phyloP scores from a whole-genome alignment of 2,888 invertebrate species.

The Gymnocheta viridis region DNA sequence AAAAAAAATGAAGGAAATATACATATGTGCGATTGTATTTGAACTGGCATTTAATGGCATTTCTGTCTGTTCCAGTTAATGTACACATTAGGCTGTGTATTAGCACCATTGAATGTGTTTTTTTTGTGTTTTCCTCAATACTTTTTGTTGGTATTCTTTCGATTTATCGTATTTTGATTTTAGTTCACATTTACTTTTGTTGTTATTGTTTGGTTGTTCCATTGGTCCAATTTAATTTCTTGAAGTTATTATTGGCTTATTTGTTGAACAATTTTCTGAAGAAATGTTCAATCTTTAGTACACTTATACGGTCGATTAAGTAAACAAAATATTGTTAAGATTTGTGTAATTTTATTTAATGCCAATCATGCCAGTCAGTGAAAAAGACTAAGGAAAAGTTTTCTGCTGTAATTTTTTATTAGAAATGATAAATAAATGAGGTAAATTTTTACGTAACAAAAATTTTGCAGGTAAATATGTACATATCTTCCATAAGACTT shows the following conservation, averaged over 20 bases:
- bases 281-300: constrained; percentile 44
- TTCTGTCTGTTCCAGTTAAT: not conserved
- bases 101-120: not conserved
- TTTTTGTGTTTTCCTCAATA: constrained; percentile 20
- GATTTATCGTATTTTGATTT: not conserved
- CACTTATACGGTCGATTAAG: constrained; percentile 62
- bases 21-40: not conserved
- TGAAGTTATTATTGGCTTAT: constrained; percentile 58
- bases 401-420: not conserved
- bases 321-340: constrained; percentile 49
- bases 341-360: constrained; percentile 58
- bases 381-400: constrained; percentile 5
- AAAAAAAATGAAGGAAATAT: not conserved
- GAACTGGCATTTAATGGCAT: not conserved
- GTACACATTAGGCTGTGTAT: not conserved
- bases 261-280: constrained; percentile 55
- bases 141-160: constrained; percentile 21
- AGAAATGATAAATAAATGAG: constrained; percentile 16
- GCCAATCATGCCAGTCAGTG: constrained; percentile 31
- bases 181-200: not conserved
- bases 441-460: not conserved
- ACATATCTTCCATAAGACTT: not conserved
- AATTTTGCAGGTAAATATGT: not conserved
- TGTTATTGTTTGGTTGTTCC: constrained; percentile 3
- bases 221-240: not conserved